These are phyloP conservation scores for Pelvicachromis taeniatus DNA, from an alignment of 2,113 vertebrate species.

Conservation along the genomic window DNA sequence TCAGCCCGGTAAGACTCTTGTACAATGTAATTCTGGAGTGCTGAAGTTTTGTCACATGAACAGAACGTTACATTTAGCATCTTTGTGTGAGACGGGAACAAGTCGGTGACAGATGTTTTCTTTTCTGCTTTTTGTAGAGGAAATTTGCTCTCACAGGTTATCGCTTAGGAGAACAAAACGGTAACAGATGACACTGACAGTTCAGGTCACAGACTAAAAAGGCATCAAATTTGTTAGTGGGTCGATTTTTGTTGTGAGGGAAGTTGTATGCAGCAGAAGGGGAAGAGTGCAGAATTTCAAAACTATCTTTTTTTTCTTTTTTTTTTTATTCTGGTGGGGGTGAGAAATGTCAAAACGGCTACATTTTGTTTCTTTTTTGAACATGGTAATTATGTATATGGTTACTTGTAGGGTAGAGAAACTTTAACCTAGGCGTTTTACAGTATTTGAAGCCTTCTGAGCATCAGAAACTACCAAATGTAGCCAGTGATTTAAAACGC, in stretches of 20 bases:
- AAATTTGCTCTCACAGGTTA: not conserved
- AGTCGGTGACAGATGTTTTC: not conserved
- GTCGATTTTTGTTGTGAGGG: not conserved
- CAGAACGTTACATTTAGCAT: not conserved
- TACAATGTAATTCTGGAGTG: not conserved
- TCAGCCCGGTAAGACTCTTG: slow-evolving; percentile 71
- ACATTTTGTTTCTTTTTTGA: not conserved
- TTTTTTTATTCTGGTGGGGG: not conserved
- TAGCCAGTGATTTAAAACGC: slow-evolving; percentile 4
- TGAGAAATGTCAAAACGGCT: not conserved
- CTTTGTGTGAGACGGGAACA: not conserved
- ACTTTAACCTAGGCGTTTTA: not conserved
- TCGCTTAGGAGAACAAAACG: not conserved
- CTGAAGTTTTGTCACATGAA: not conserved
- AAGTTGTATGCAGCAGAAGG: not conserved
- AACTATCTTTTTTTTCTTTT: too few species aligned
- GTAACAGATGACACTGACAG: not conserved
- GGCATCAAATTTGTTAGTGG: not conserved
- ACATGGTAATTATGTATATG: not conserved
- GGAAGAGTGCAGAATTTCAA: not conserved
- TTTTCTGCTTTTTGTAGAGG: not conserved
- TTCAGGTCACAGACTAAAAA: not conserved
- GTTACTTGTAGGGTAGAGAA: not conserved
- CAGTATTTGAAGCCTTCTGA: not conserved
- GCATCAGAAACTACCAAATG: not conserved